Evolutionary conservation across 2,888 invertebrate genomes (phyloP), one percentile per base, ranked within the genome.

Genomic region (Geotrupes spiniger): DNA sequence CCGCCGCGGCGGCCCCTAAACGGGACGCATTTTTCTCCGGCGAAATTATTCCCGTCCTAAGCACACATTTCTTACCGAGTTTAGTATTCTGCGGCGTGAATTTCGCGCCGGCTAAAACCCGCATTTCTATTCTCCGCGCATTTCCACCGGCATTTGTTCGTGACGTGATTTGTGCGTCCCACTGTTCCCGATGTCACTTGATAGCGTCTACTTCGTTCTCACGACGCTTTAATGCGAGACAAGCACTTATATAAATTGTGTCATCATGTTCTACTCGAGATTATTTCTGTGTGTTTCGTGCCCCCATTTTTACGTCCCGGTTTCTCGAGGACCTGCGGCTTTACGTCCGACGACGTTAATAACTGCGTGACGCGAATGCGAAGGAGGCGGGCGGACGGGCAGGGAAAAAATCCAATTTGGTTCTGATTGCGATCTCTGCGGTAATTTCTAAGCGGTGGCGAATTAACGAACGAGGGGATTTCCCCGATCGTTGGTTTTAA

Each of bases 141-240:
- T 69, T 71, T 63, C 65, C 59, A 67, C 66, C 67, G 64, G 67
- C 71, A 69, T 70, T 72, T 72, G 72, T 70, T 68, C 64, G 63
- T 71, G 72, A 72, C 72, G 72, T 72, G 72, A 72, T 72, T 72
- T 71, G 71, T 70, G 69, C 67, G 64, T 66, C 64, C 64, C 62
- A 44, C 46, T 47, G 49, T 46, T 45, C 49, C 65, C 63, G 60
- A 64, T 66, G 68, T 68, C 69, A 68, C 68, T 68, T 66, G 66
- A 68, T 66, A 68, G 62, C 65, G 63, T 63, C 63, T 61, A 55
- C 64, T 60, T 52, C 61, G 62, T 65, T 66, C 67, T 63, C 64
- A 66, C 66, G 68, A 63, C 61, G 64, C 65, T 63, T 63, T 66
- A 67, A 68, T 66, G 66, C 60, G 62, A 63, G 65, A 66, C 68